phyloP scores from a whole-genome alignment of 2,113 vertebrate species.

The Rhagologus leucostigma region DNA sequence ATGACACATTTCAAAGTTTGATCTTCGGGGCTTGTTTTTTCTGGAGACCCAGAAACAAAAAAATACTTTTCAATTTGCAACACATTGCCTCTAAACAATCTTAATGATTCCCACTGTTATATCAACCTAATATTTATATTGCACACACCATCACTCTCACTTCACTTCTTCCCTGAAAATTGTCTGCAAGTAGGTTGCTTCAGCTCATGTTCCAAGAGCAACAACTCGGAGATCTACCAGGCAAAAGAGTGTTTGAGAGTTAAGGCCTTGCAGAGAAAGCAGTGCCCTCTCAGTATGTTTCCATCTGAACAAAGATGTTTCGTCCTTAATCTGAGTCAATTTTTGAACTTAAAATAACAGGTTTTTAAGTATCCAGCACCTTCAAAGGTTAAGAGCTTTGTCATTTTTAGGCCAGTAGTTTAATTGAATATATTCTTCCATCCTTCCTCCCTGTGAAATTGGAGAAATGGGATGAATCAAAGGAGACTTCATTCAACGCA shows the following conservation, averaged over 20 bases:
- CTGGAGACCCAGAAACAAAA: background rate
- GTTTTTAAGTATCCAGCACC: background rate
- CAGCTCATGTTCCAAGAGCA: background rate
- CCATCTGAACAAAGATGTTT: background rate
- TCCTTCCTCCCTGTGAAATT: background rate
- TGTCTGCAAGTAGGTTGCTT: background rate
- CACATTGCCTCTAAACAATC: background rate
- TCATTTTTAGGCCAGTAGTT: background rate
- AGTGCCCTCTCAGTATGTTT: background rate
- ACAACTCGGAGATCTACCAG: background rate
- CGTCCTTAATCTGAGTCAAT: background rate
- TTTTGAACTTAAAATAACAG: background rate
- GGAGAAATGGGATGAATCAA: background rate
- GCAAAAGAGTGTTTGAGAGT: background rate
- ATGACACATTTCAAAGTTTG: background rate
- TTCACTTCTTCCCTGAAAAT: background rate
- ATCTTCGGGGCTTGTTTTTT: background rate
- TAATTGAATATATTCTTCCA: background rate
- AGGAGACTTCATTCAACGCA: background rate
- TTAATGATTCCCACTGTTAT: background rate
- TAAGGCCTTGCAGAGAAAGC: background rate
- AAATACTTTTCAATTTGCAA: background rate
- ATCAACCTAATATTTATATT: background rate
- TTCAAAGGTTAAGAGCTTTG: background rate
- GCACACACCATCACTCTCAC: background rate